Conservation (phyloP, 23 tunicate genomes). For the Oikopleura dioica region DNA sequence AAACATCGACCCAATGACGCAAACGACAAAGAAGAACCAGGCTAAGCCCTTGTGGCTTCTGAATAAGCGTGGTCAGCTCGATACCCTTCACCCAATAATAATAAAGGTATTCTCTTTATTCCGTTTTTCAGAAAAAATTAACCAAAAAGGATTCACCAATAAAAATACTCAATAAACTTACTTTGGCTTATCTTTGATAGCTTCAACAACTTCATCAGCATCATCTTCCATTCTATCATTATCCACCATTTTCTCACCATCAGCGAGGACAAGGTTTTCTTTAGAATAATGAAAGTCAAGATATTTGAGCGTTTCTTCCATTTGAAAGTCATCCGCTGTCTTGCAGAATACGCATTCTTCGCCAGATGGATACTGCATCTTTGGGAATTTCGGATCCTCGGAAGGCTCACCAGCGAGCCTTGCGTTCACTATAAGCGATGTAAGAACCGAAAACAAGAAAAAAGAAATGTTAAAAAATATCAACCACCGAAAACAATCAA, state of each 20-base stretch:
- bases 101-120: too few relatives aligned
- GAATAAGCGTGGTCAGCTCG: too few relatives aligned
- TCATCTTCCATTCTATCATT: background rate
- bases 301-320: constrained; percentile 11
- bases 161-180: too few relatives aligned
- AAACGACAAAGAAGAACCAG: background rate
- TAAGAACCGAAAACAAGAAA: background rate
- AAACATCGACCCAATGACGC: background rate
- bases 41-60: background rate
- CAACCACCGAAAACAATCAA: background rate
- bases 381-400: constrained; percentile 34
- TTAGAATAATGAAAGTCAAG: background rate
- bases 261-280: background rate
- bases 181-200: background rate
- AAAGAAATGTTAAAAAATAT: constrained; percentile 6
- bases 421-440: background rate
- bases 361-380: constrained; percentile 56
- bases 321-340: constrained; percentile 14
- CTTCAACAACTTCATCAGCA: background rate
- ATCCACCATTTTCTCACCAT: background rate
- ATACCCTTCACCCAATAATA: too few relatives aligned
- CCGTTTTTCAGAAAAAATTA: too few relatives aligned
- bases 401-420: constrained; percentile 16
- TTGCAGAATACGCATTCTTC: constrained; percentile 31
- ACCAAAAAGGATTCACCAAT: too few relatives aligned